A percentile compares a stretch with the other conserved stretches of the same genome.
Conservation (phyloP, 2,797 vertebrate genomes). For the Harpagifer antarcticus region DNA sequence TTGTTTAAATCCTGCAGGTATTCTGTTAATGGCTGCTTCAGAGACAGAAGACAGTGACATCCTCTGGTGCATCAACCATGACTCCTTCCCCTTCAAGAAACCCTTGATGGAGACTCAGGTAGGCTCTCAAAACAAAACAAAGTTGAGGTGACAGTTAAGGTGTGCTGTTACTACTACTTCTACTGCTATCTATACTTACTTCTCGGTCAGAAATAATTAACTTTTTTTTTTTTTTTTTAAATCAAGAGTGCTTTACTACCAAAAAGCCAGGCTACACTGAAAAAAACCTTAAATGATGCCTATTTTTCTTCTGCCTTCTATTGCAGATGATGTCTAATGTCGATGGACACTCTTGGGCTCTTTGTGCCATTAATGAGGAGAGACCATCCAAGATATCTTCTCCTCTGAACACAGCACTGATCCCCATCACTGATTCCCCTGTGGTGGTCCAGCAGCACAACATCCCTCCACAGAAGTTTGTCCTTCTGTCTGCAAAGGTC, state of each 20-base stretch:
- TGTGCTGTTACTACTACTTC: background rate
- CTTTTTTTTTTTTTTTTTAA: background rate
- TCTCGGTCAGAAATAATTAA: background rate
- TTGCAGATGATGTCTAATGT: slow-evolving; percentile 92
- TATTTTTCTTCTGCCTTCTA: background rate
- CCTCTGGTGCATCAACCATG: slow-evolving; percentile 97
- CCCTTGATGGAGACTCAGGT: slow-evolving; percentile 99
- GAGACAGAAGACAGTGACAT: slow-evolving; percentile 97
- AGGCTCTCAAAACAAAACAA: background rate
- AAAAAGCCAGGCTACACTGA: background rate
- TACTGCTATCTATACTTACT: background rate
- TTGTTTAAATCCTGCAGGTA: slow-evolving; percentile 81
- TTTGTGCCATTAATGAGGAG: slow-evolving; percentile 90
- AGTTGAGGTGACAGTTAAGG: background rate
- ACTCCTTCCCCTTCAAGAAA: slow-evolving; percentile 97
- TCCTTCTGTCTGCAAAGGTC: slow-evolving; percentile 98
- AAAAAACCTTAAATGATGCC: background rate
- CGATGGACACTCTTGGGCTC: slow-evolving; percentile 97
- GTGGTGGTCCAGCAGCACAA: slow-evolving; percentile 95
- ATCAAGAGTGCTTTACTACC: background rate
- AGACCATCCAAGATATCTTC: slow-evolving; percentile 88
- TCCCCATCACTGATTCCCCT: slow-evolving; percentile 94
- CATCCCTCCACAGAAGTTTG: slow-evolving; percentile 92
- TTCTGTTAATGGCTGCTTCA: slow-evolving; percentile 94
- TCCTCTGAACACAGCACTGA: slow-evolving; percentile 91